Conservation (phyloP, 2,113 vertebrate species). For the Dendrocopos noguchii region DNA sequence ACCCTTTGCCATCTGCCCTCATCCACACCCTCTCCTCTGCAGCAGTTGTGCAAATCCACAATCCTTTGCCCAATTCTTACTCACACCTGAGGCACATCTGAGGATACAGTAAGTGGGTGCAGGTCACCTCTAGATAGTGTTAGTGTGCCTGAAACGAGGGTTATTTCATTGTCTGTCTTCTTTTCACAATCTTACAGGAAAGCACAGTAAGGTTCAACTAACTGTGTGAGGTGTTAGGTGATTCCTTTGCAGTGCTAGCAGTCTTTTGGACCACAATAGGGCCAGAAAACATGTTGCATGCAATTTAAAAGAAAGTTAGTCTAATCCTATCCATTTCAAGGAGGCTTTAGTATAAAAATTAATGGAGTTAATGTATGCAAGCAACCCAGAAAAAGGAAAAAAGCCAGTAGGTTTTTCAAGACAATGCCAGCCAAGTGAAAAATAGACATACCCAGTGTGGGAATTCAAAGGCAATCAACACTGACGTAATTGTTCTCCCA, state of each 20-base stretch:
- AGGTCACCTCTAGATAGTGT: not conserved
- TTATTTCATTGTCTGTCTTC: not conserved
- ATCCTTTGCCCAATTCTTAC: not conserved
- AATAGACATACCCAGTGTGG: not conserved
- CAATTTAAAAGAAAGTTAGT: not conserved
- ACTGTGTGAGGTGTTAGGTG: not conserved
- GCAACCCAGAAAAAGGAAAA: not conserved
- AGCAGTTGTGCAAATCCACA: not conserved
- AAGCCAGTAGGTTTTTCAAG: not conserved
- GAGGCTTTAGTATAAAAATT: not conserved
- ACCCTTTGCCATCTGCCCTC: not conserved
- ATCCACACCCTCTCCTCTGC: not conserved
- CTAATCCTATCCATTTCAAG: not conserved
- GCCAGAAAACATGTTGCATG: not conserved
- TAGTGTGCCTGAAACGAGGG: not conserved
- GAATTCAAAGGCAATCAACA: slow-evolving; percentile 37
- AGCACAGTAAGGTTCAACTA: not conserved
- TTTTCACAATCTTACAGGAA: not conserved
- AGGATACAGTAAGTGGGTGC: not conserved
- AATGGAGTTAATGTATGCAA: not conserved
- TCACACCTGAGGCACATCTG: not conserved
- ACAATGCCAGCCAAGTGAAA: not conserved
- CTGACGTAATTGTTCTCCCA: not conserved
- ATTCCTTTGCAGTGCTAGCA: not conserved
- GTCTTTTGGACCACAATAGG: not conserved